These are phyloP conservation scores for Atractosteus spatula DNA, from an alignment of 2,113 vertebrate genomes.

Conservation along the genomic window DNA sequence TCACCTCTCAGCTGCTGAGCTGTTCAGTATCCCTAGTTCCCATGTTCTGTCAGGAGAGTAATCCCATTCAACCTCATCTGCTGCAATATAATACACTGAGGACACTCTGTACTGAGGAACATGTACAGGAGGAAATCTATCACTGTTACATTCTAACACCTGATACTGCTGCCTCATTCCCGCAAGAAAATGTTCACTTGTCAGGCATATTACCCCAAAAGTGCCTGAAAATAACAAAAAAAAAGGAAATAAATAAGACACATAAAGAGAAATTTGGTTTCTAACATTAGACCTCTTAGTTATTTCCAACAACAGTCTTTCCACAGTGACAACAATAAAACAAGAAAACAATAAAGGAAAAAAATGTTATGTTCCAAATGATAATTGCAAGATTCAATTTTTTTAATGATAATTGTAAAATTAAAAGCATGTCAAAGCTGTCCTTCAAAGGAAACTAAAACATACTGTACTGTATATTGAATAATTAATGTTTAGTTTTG, in stretches of 20 bases:
- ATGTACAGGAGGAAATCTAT: neutral
- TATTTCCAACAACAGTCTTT: too few species aligned
- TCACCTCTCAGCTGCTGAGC: slow-evolving; percentile 54
- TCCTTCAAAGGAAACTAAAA: too few species aligned
- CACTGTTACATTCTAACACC: slow-evolving; percentile 48
- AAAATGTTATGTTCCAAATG: too few species aligned
- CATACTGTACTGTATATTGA: too few species aligned
- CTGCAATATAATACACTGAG: slow-evolving; percentile 56
- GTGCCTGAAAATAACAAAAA: slow-evolving; percentile 50
- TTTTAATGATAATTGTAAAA: too few species aligned
- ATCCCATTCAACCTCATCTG: slow-evolving; percentile 66
- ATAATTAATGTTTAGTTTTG: too few species aligned
- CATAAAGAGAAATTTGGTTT: too few species aligned
- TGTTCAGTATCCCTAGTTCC: slow-evolving; percentile 60
- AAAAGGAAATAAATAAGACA: neutral
- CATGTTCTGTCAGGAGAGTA: slow-evolving; percentile 60
- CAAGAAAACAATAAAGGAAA: too few species aligned
- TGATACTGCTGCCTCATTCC: slow-evolving; percentile 63
- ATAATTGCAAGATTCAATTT: too few species aligned
- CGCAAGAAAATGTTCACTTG: slow-evolving; percentile 56
- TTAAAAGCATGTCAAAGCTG: too few species aligned
- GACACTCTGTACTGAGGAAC: slow-evolving; percentile 20
- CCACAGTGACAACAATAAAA: too few species aligned
- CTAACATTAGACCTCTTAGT: too few species aligned
- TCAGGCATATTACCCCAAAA: slow-evolving; percentile 69